phyloP scores from a whole-genome alignment of 2,888 invertebrate species.

The Agapostemon virescens region DNA sequence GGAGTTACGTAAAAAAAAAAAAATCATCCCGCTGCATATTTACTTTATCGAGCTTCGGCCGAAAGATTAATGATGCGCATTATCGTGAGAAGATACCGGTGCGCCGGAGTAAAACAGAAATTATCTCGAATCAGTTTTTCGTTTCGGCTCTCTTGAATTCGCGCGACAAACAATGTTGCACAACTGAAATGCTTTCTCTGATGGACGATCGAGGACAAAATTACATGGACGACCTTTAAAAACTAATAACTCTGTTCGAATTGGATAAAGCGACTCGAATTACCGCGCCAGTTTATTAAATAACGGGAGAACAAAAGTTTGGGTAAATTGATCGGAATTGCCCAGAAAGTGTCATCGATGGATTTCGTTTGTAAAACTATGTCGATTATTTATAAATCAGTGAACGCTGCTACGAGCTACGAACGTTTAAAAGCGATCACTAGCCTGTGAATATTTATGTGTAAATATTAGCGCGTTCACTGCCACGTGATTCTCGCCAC shows the following conservation, averaged over 20 bases:
- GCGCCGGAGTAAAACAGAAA: neutral
- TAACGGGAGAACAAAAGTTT: neutral
- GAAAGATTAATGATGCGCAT: neutral
- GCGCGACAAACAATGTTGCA: neutral
- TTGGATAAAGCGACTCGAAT: neutral
- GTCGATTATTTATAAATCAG: too few relatives aligned
- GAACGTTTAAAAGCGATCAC: too few relatives aligned
- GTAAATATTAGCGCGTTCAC: too few relatives aligned
- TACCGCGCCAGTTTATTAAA: neutral
- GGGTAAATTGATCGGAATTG: too few relatives aligned
- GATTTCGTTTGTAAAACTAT: too few relatives aligned
- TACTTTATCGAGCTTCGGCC: neutral
- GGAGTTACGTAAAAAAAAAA: neutral
- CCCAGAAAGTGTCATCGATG: too few relatives aligned
- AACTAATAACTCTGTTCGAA: neutral
- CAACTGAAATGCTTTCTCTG: neutral
- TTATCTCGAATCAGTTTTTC: neutral
- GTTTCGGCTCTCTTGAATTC: neutral
- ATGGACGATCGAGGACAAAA: neutral
- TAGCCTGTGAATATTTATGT: too few relatives aligned
- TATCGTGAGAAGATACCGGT: neutral
- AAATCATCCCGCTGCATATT: neutral
- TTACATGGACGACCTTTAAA: neutral
- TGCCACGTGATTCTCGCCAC: too few relatives aligned
- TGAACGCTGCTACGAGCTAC: too few relatives aligned